Base-by-base conservation (phyloP, 1,140 invertebrate species). In the Heliconius congener region DNA sequence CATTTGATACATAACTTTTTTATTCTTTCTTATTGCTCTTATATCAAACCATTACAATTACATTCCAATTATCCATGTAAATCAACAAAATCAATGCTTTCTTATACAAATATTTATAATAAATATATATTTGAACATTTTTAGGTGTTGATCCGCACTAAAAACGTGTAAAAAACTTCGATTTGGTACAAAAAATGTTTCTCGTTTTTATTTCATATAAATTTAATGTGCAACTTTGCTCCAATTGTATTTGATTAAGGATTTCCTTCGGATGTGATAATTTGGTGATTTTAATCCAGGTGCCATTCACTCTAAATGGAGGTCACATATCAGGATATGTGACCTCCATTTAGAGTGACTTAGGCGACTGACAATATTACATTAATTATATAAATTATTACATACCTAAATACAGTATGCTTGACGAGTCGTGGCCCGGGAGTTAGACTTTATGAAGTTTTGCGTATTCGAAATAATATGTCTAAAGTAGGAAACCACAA, bases 251-350 rank as follows among this genome's bases (percentile, higher is more conserved):
- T 57, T n/a, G 11, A 57, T 57, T 57, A 57, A 81, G 77, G 60
- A 77, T 82, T 78, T 79, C 73, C 79, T 70, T 74, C 46, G 71
- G 55, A 82, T 84, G 83, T 84, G 83, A 84, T 84, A 81, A 76
- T 78, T 76, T 76, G 76, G 74, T n/a, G 76, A 81, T 73, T 79
- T 76, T 78, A 80, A 80, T 42, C n/a, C 34, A 83, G 81, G 82
- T 83, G 82, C 82, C 82, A 83, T 83, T 83, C 74, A 66, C 76
- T n/a, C n/a, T n/a, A n/a, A n/a, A n/a, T n/a, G n/a, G n/a, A n/a
- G n/a, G n/a, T n/a, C n/a, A n/a, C n/a, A n/a, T n/a, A n/a, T n/a
- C n/a, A n/a, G n/a, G n/a, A n/a, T n/a, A 8, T 23, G 55, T 57
- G 74, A 70, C 34, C 6, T 60, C 57, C 60, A n/a, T 46, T 39